phyloP scores from a whole-genome alignment of 2,888 invertebrate species.

The Cacoxenus indagator region DNA sequence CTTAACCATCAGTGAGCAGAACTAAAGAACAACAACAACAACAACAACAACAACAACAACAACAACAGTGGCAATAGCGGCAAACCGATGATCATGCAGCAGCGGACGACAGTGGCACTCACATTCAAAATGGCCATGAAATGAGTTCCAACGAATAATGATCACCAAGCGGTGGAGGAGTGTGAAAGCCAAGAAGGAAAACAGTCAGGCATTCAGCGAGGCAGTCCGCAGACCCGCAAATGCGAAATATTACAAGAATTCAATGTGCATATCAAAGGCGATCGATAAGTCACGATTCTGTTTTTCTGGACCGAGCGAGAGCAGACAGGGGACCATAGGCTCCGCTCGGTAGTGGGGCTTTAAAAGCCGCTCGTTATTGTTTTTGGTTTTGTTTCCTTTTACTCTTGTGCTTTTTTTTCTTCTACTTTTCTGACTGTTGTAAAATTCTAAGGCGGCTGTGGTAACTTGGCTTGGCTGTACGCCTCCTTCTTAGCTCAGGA shows the following conservation, averaged over 20 bases:
- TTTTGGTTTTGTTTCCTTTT: slow-evolving; percentile 21
- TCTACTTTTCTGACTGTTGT: background rate
- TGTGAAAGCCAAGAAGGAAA: slow-evolving; percentile 16
- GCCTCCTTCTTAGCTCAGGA: slow-evolving; percentile 24
- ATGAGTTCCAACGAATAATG: slow-evolving; percentile 46
- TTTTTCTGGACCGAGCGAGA: background rate
- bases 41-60: background rate
- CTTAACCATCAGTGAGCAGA: slow-evolving; percentile 40
- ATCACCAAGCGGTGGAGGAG: slow-evolving; percentile 33
- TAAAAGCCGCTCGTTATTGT: slow-evolving; percentile 37
- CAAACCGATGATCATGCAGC: slow-evolving; percentile 48
- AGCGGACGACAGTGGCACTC: slow-evolving; percentile 14
- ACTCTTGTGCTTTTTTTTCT: slow-evolving; percentile 1
- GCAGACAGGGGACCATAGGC: background rate
- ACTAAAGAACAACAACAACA: background rate
- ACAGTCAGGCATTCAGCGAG: slow-evolving; percentile 4
- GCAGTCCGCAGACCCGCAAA: slow-evolving; percentile 16
- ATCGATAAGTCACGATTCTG: slow-evolving; percentile 71
- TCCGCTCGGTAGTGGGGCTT: too few relatives aligned
- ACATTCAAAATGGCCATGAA: slow-evolving; percentile 23
- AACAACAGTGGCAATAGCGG: slow-evolving; percentile 37
- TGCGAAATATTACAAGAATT: slow-evolving; percentile 69
- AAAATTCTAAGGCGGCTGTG: slow-evolving; percentile 28
- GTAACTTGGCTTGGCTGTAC: background rate
- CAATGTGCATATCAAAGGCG: slow-evolving; percentile 70